phyloP scores from a whole-genome alignment of 2,113 vertebrate genomes.

The Neodon shergylaensis region DNA sequence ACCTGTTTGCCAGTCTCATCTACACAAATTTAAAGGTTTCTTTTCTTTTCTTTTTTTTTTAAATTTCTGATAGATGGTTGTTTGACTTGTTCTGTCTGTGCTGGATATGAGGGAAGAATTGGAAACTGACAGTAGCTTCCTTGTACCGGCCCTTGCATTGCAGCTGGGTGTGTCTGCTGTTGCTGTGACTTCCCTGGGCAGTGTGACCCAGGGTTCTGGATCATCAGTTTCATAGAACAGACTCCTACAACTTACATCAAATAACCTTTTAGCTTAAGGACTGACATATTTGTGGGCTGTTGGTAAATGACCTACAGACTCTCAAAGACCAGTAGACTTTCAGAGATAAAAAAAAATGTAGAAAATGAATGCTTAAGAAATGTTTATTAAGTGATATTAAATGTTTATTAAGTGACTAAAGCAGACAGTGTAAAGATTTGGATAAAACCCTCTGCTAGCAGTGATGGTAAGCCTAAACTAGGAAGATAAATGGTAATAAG shows the following conservation, averaged over 20 bases:
- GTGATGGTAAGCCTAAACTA: background rate
- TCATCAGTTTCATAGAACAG: constrained; percentile 45
- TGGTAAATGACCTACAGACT: background rate
- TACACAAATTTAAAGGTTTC: background rate
- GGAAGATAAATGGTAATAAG: background rate
- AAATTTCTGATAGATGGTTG: background rate
- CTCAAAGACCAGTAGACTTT: constrained; percentile 8
- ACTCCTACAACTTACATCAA: background rate
- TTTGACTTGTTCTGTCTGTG: background rate
- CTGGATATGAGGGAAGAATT: background rate
- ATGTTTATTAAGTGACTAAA: constrained; percentile 13
- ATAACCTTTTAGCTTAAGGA: background rate
- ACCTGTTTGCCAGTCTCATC: background rate
- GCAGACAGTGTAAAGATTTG: background rate
- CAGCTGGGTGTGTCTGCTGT: background rate
- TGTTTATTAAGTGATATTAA: background rate
- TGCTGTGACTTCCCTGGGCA: background rate
- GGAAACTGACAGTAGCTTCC: background rate
- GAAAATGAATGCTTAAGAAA: no score
- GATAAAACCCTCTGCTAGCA: background rate
- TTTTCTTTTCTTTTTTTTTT: background rate
- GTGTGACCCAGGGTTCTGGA: constrained; percentile 11
- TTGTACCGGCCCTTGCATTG: background rate
- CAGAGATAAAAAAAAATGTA: background rate
- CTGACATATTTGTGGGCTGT: background rate